Base-by-base conservation (phyloP, 2,888 invertebrate species). In the Artemia sinica region DNA sequence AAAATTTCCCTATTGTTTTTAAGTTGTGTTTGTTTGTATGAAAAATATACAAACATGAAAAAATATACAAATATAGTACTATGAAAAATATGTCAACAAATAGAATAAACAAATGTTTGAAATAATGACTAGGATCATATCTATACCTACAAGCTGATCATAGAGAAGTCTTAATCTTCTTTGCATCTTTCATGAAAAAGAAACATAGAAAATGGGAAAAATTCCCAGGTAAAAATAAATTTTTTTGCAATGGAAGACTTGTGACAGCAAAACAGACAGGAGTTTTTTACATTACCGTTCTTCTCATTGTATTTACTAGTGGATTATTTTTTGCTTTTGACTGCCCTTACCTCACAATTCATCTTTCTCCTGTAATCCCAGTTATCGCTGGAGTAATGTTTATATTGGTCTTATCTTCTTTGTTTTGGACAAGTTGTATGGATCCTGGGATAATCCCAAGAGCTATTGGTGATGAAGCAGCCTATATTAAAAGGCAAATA, bases 231-330 rank as follows among this genome's bases (percentile, higher is more conserved):
- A 86, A 93, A 77, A 98, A 97, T 84, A 86, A 89, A 77, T 97
- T 97, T 82, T 94, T 89, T 81, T 98, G 96, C 81, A 88, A 94
- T 83, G 98, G 98, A 69, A 85, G 94, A 75, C 85, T 97, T 73
- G 94, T 98, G 89, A 94, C 94, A 83, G 94, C 96, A 76, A 90
- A 91, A 75, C 88, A 91, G 78, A 90, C 91, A 72, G 91, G 94
- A 77, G 91, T 97, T 76, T 95, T 98, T 82, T 87, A 89, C 80
- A 85, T 98, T 77, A 97, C 97, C 75, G 86, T 97, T 76, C 86
- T 88, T 77, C 85, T 98, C 73, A 92, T 99, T 76, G 86, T 91
- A 74, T 87, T 88, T 78, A 97, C 97, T 72, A 90, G 92, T 81
- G 86, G 87, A 76, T 82, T 96, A 76, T 99, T 97, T 83, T 69